phyloP scores from a whole-genome alignment of 1,140 invertebrate genomes.

The Heliconius himera region DNA sequence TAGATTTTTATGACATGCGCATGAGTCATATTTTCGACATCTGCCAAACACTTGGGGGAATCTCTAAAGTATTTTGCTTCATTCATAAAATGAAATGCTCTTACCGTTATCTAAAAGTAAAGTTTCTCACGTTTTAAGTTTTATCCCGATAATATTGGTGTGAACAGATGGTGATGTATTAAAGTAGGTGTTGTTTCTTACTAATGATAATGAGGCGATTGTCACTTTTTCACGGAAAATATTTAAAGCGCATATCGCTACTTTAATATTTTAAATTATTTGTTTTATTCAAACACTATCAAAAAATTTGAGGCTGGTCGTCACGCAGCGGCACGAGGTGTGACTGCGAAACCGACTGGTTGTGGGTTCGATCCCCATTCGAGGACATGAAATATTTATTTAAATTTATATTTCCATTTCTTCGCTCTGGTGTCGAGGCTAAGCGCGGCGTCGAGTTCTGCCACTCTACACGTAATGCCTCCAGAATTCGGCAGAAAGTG shows the following conservation, averaged over 20 bases:
- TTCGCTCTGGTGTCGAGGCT: too few relatives aligned
- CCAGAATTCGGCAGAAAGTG: too few relatives aligned
- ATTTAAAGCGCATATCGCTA: not conserved
- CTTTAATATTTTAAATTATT: not conserved
- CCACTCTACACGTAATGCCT: too few relatives aligned
- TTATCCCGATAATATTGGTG: conserved; percentile 35
- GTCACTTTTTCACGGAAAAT: not conserved
- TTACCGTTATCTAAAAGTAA: conserved; percentile 50
- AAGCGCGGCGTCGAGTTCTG: too few relatives aligned
- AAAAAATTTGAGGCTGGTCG: too few relatives aligned
- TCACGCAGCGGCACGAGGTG: too few relatives aligned
- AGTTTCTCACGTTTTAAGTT: conserved; percentile 44
- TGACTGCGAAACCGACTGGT: too few relatives aligned
- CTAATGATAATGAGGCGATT: not conserved
- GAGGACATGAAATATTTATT: too few relatives aligned
- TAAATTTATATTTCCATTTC: too few relatives aligned
- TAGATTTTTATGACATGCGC: not conserved
- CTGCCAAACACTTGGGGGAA: conserved; percentile 44
- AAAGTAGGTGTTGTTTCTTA: not conserved
- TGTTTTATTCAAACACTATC: not conserved
- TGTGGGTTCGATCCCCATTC: too few relatives aligned
- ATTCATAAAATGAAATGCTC: conserved; percentile 53
- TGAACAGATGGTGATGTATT: conserved; percentile 22
- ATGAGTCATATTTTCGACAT: conserved; percentile 47
- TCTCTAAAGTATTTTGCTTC: conserved; percentile 44